Percentiles rank a stretch among this genome's conserved stretches.
Evolutionary conservation across 2,113 vertebrate species (phyloP).

Genomic region (Sitta europaea): DNA sequence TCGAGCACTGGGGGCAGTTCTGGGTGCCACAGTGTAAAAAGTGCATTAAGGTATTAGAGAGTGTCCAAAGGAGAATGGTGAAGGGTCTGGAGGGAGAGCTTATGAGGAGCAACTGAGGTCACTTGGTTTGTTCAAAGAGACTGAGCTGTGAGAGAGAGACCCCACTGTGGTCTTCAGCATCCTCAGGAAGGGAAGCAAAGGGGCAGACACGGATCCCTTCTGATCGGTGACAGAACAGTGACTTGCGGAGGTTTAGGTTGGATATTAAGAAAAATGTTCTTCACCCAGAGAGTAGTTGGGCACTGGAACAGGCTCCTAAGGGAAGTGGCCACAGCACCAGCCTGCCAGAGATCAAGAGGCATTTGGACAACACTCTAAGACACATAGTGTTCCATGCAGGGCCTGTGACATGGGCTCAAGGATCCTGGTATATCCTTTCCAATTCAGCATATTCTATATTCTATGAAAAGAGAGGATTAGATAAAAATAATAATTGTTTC

Average conservation of each 20-base stretch:
- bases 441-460: neutral
- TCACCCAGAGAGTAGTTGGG: fast-evolving
- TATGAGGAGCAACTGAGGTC: neutral
- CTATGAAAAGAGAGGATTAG: neutral
- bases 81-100: neutral
- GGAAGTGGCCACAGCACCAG: neutral
- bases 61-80: neutral
- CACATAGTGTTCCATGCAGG: too few species aligned
- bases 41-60: neutral
- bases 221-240: neutral
- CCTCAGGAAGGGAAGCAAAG: fast-evolving
- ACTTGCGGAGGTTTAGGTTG: neutral
- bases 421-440: neutral
- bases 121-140: too few species aligned
- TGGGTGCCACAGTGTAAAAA: neutral
- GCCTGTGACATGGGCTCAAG: neutral
- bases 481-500: neutral
- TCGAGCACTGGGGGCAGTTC: fast-evolving
- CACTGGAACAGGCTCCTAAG: neutral
- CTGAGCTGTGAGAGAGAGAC: neutral
- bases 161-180: neutral
- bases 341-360: neutral
- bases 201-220: neutral
- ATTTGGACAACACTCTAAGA: neutral
- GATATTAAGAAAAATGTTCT: neutral